phyloP scores from a whole-genome alignment of 2,113 vertebrate genomes.

The Sinocyclocheilus rhinocerous region DNA sequence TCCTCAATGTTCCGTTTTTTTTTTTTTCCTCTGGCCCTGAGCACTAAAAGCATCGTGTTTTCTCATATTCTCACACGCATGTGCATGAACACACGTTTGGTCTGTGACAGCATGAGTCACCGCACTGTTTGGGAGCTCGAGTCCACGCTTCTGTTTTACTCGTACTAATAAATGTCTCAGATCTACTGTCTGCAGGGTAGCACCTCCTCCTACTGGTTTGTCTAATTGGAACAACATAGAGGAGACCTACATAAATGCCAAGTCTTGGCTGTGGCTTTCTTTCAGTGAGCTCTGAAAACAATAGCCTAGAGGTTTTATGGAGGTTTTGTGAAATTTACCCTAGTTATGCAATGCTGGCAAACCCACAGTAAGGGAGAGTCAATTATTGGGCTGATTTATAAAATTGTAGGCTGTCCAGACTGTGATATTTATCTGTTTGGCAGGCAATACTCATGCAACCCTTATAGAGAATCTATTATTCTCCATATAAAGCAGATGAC shows the following conservation, averaged over 20 bases:
- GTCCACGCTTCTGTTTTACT: constrained; percentile 37
- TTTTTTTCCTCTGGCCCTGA: neutral
- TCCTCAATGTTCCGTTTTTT: neutral
- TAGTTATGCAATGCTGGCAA: constrained; percentile 11
- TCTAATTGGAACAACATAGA: constrained; percentile 50
- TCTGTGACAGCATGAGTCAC: constrained; percentile 30
- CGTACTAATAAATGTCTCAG: constrained; percentile 34
- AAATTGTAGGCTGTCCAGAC: constrained; percentile 12
- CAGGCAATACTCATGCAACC: constrained; percentile 20
- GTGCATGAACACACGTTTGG: constrained; percentile 24
- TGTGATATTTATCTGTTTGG: constrained; percentile 23
- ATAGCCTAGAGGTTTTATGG: constrained; percentile 13
- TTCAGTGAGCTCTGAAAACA: constrained; percentile 20
- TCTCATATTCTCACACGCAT: neutral
- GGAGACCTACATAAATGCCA: constrained; percentile 30
- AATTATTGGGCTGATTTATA: constrained; percentile 20
- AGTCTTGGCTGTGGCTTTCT: constrained; percentile 2
- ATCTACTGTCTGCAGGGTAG: constrained; percentile 37
- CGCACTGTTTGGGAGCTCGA: constrained; percentile 17
- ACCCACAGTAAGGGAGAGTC: neutral
- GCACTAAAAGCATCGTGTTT: neutral
- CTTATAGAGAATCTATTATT: constrained; percentile 16
- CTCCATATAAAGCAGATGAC: neutral
- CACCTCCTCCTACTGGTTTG: constrained; percentile 41
- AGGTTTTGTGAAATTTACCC: constrained; percentile 24